Evolutionary conservation across 2,797 vertebrate species (phyloP).

Genomic region (Megalops cyprinoides): DNA sequence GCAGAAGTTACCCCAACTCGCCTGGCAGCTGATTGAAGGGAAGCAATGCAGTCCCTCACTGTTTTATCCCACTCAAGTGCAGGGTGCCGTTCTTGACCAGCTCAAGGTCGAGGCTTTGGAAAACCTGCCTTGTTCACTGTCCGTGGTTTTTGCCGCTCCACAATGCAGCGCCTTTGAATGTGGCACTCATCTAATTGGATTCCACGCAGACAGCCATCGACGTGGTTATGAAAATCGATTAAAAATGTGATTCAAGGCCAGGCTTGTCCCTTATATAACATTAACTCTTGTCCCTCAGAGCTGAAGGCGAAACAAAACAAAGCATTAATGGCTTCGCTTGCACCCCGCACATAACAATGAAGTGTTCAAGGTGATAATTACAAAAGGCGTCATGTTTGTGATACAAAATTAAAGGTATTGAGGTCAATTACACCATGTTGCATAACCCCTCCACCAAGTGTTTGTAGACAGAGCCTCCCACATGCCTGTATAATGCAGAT

Average conservation of each 20-base stretch:
- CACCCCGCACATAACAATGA: conserved; percentile 29
- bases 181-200: conserved; percentile 42
- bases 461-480: neutral
- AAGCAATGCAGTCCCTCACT: conserved; percentile 13
- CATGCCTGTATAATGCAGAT: no score
- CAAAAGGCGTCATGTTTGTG: conserved; percentile 19
- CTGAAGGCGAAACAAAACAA: neutral
- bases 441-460: neutral
- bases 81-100: neutral
- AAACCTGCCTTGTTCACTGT: neutral
- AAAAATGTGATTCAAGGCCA: conserved; percentile 34
- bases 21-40: conserved; percentile 20
- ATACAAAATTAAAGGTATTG: neutral
- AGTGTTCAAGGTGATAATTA: conserved; percentile 26
- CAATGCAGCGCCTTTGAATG: conserved; percentile 26
- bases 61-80: neutral
- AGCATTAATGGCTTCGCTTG: conserved; percentile 19
- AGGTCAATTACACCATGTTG: conserved; percentile 12
- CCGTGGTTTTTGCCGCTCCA: neutral
- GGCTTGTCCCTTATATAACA: neutral
- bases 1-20: conserved; percentile 19
- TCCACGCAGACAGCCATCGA: neutral
- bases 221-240: conserved; percentile 43
- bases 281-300: neutral
- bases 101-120: conserved; percentile 19